Conservation (phyloP, 2,888 invertebrate species). For the Sinhomidia bicolor region DNA sequence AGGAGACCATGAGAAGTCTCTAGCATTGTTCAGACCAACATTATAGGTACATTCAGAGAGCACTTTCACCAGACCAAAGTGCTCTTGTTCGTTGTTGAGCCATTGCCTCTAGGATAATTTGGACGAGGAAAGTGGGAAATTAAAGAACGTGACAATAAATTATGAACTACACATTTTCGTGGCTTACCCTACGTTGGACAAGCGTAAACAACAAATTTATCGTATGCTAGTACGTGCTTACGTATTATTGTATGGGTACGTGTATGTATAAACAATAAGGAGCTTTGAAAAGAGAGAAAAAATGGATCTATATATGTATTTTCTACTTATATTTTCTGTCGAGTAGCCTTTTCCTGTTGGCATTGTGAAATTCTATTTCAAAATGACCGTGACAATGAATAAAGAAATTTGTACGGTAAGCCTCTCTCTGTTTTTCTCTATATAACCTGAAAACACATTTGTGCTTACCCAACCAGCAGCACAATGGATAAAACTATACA, state of each 20-base stretch:
- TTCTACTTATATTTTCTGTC: background rate
- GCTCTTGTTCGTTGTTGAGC: background rate
- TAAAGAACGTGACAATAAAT: background rate
- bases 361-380: background rate
- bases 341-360: background rate
- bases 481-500: background rate
- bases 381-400: background rate
- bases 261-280: too few species aligned
- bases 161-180: background rate
- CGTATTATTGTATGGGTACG: too few species aligned
- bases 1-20: background rate
- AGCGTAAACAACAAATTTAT: background rate
- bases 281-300: background rate
- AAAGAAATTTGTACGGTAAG: background rate
- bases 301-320: background rate
- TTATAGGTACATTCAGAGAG: too few species aligned
- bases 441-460: background rate
- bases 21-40: background rate
- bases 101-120: background rate
- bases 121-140: background rate
- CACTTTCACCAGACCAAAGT: background rate
- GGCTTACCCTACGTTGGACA: background rate
- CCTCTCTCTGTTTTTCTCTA: background rate
- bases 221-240: background rate
- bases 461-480: background rate